These are phyloP conservation scores for Paraplagusia blochii DNA, from an alignment of 2,113 vertebrate species.

Conservation along the genomic window DNA sequence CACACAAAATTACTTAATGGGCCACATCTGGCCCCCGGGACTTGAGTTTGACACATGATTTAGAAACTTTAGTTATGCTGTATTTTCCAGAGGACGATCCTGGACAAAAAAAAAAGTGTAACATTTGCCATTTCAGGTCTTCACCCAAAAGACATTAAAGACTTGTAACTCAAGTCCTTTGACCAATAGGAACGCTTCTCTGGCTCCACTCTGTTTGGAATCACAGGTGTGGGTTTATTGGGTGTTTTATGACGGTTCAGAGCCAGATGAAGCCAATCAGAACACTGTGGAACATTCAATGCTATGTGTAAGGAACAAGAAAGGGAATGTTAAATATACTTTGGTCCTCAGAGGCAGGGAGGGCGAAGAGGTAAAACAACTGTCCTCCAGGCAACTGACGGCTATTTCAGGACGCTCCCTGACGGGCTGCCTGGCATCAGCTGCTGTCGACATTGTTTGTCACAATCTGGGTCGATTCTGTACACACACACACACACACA, in stretches of 20 bases:
- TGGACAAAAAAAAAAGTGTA: conserved; percentile 23
- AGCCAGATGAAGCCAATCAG: conserved; percentile 8
- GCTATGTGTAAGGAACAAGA: conserved; percentile 10
- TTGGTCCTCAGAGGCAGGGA: conserved; percentile 8
- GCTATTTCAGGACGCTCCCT: conserved; percentile 73
- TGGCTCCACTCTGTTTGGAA: background rate
- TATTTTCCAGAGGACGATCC: conserved; percentile 14
- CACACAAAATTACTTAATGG: too few species aligned
- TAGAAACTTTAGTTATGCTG: conserved; percentile 7
- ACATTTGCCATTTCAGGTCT: too few species aligned
- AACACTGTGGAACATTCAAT: background rate
- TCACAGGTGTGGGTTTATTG: conserved; percentile 28
- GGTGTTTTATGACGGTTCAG: conserved; percentile 7
- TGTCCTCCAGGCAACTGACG: conserved; percentile 68
- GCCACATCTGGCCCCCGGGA: too few species aligned
- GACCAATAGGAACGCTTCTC: conserved; percentile 1
- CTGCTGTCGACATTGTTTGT: conserved; percentile 64
- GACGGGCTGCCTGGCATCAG: conserved; percentile 62
- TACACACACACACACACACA: conserved; percentile 24
- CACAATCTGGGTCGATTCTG: conserved; percentile 41
- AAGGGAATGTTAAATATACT: conserved; percentile 35
- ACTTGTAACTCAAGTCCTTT: too few species aligned
- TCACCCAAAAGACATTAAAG: too few species aligned
- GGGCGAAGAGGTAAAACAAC: conserved; percentile 47
- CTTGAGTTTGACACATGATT: too few species aligned